These are phyloP conservation scores for Tympanuchus pallidicinctus DNA, from an alignment of 2,113 vertebrate species.

Conservation along the genomic window DNA sequence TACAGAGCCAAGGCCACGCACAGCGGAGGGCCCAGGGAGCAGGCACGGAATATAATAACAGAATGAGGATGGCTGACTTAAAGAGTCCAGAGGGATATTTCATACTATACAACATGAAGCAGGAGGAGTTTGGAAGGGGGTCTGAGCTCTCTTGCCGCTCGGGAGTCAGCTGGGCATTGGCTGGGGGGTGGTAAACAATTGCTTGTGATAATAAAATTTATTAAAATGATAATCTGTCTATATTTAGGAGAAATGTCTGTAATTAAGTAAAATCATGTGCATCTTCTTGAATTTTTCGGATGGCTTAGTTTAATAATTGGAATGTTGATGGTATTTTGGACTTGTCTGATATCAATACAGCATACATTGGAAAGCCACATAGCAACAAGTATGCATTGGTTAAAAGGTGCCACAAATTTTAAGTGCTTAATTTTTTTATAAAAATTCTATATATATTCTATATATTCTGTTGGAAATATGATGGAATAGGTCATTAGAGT, in stretches of 20 bases:
- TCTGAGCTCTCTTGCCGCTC: no score
- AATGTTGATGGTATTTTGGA: background rate
- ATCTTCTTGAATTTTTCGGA: background rate
- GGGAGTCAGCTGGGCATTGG: no score
- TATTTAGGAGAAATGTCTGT: background rate
- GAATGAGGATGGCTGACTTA: no score
- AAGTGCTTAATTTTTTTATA: background rate
- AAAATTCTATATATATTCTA: background rate
- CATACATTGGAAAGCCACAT: background rate
- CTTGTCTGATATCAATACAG: background rate
- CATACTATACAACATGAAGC: no score
- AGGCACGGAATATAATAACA: no score
- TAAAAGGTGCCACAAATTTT: background rate
- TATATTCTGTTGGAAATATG: accelerated
- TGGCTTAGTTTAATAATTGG: background rate
- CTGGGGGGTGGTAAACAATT: no score
- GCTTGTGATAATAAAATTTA: background rate
- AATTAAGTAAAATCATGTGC: background rate
- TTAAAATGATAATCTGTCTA: slow-evolving; percentile 16
- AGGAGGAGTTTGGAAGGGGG: no score
- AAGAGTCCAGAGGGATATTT: no score
- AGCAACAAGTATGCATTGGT: background rate
- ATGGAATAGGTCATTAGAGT: background rate
- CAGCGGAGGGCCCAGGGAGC: no score
- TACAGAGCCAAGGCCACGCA: no score